A percentile compares a stretch with the other conserved stretches of the same genome.
Evolutionary conservation across 1,140 invertebrate species (phyloP).

Genomic region (Bombus sylvicola): DNA sequence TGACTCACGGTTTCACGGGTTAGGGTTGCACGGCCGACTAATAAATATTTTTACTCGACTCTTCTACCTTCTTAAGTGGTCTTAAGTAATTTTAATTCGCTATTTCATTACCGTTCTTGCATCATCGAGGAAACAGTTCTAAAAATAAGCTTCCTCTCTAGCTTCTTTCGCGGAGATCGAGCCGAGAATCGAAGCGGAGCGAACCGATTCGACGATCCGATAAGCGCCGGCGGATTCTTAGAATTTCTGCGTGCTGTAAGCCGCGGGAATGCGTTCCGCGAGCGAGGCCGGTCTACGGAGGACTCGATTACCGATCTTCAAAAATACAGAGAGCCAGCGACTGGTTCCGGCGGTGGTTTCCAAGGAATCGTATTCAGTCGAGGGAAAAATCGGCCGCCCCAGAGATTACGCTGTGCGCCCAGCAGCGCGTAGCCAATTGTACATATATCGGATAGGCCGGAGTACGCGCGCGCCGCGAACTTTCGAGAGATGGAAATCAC

Average conservation of each 20-base stretch:
- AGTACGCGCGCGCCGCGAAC: slow-evolving; percentile 4
- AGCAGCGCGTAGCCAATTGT: slow-evolving; percentile 9
- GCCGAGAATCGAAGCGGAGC: slow-evolving; percentile 32
- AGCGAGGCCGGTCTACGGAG: background rate
- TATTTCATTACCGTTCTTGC: background rate
- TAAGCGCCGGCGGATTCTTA: slow-evolving; percentile 41
- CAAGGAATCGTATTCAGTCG: slow-evolving; percentile 47
- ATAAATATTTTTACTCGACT: background rate
- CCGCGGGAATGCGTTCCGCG: slow-evolving; percentile 44
- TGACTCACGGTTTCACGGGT: background rate
- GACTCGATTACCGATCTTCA: slow-evolving; percentile 62
- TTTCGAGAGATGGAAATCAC: slow-evolving; percentile 66
- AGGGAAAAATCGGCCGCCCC: slow-evolving; percentile 32
- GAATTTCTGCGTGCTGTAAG: slow-evolving; percentile 28
- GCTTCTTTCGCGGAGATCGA: background rate
- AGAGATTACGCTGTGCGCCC: slow-evolving; percentile 43
- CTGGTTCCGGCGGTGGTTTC: slow-evolving; percentile 27
- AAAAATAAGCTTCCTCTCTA: background rate
- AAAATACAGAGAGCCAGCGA: slow-evolving; percentile 42
- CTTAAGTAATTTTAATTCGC: background rate
- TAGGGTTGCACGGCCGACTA: background rate
- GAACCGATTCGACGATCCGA: slow-evolving; percentile 43
- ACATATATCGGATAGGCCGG: slow-evolving; percentile 5
- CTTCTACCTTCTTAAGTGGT: background rate
- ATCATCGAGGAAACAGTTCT: background rate